Base-by-base conservation (phyloP, 2,888 invertebrate species). In the Serrognathus titanus region DNA sequence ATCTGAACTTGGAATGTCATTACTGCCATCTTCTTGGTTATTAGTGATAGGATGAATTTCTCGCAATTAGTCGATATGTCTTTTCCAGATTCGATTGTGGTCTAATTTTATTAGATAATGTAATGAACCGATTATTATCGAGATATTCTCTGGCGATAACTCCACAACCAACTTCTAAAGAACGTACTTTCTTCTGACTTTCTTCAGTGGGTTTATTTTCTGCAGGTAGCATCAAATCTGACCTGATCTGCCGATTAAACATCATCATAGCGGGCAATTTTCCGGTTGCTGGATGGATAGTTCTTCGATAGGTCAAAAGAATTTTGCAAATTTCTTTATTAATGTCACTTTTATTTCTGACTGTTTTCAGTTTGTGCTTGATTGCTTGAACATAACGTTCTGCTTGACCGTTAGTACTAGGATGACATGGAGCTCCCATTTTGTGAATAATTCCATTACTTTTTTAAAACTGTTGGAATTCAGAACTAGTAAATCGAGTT, bases 401-500 rank as follows among this genome's bases (percentile, higher is more conserved):
- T 37, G 51, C 62, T 39, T 46, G 55, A 1, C 62, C 57, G 49
- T 62, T 62, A 47, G 60, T 58, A n/a, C 57, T 38, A 61, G 61
- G n/a, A 47, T 61, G 57, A 48, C 48, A 61, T 8, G 59, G 59
- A 40, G 61, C 59, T 11, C 36, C 46, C 24, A 50, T 38, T 47
- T 53, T 58, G 24, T 62, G 52, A 39, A 16, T 35, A 11, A 62
- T 57, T 11, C 57, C 57, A 38, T 58, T 60, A 12, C 2, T 16
- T 47, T 48, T 49, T 11, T 59, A 20, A 39, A 62, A 63, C 11
- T 12, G 10, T 57, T 52, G 16, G 31, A 60, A 60, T 57, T 69
- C 62, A 13, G 57, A 48, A 20, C 66, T 68, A n/a, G 58, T 60
- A 57, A 69, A 68, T 20, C 58, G 53, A 2, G 61, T 57, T 11